Base-by-base conservation (phyloP, 2,888 invertebrate genomes). In the Stratiomys singularior region DNA sequence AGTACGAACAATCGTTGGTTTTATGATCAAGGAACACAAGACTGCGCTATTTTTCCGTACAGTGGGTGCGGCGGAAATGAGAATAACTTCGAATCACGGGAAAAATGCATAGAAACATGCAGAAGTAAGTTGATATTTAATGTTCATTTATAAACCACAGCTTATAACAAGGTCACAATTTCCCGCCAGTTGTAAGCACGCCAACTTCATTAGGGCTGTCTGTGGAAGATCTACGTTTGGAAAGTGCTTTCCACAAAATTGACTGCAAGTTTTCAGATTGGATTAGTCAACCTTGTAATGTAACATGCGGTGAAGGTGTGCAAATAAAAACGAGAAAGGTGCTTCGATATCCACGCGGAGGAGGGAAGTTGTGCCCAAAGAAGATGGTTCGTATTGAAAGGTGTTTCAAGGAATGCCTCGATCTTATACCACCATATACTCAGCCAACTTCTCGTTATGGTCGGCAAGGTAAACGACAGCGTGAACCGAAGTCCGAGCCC, bases 31-130 rank as follows among this genome's bases (percentile, higher is more conserved):
- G 85, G 89, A 27, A 89, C 89, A 47, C 90, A 91, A 27, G 89
- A 89, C 30, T 98, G 98, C 85, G 92, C 92, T 82, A 91, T 94
- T 4, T 98, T 98, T 87, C 98, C 93, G 88, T 93, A 93, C 27
- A 84, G 84, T 64, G 97, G 97, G 52, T 98, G 98, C 85, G 93
- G 94, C 66, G 95, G 94, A 0, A 97, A 96, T 85, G 90, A 90
- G 58, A 98, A 98, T 86, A 96, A 96, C 85, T 98, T 97, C 87
- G 90, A 91, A 76, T 91, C 91, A 0, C 89, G 91, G 78, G 91
- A 92, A 77, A 90, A 91, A 63, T 96, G 96, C 83, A 89, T 90
- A 79, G 88, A 88, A 25, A 89, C 91, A 13, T 95, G 95, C 82
- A 86, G 88, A 5, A 85, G 87, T 80, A 63, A 71, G 71, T 63